phyloP scores from a whole-genome alignment of 2,888 invertebrate genomes.

The Dromius quadrimaculatus region DNA sequence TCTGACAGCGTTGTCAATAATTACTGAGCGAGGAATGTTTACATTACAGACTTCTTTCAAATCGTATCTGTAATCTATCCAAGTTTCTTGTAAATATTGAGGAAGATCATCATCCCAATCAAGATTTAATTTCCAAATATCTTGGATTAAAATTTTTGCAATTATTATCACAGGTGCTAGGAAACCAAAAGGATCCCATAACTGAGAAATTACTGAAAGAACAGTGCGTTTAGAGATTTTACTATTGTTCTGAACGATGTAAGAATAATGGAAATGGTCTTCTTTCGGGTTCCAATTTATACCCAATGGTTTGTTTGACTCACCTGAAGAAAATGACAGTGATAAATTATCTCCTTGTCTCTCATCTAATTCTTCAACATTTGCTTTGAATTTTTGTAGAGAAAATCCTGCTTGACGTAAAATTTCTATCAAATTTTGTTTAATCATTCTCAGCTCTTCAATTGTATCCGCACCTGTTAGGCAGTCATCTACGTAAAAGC shows the following conservation, averaged over 20 bases:
- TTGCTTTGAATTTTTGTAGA: conserved; percentile 47
- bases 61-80: no score
- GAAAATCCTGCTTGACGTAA: neutral
- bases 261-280: conserved; percentile 2
- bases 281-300: conserved; percentile 8
- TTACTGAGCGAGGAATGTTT: no score
- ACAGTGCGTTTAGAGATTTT: no score
- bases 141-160: no score
- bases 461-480: neutral
- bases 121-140: no score
- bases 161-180: no score
- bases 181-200: no score
- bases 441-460: neutral
- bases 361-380: conserved; percentile 16
- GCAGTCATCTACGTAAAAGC: conserved; percentile 4
- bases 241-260: neutral
- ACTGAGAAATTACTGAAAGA: no score
- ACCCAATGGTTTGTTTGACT: conserved; percentile 9
- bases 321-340: neutral
- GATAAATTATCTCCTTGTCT: neutral
- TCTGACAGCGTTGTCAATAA: no score
- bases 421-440: neutral
- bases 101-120: no score
- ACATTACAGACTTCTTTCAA: no score
- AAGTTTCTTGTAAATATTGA: no score